phyloP scores from a whole-genome alignment of 64 coral and sea anemone genomes.

The Montipora efflorescens region DNA sequence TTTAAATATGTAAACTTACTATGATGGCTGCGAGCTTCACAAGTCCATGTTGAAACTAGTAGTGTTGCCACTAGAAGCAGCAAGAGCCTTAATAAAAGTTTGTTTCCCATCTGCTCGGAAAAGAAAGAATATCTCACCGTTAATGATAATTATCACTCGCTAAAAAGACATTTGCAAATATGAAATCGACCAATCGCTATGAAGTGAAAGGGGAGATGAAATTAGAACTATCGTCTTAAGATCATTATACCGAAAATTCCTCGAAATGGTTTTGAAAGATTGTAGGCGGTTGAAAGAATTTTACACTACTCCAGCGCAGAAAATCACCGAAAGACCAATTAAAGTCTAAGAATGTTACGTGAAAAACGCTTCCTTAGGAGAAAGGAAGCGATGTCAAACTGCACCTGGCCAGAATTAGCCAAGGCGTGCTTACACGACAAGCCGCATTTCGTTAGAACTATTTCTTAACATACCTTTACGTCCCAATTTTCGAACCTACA shows the following conservation, averaged over 20 bases:
- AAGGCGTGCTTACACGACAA: not conserved
- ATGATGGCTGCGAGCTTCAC: not conserved
- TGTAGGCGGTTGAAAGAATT: too few relatives aligned
- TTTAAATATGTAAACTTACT: not conserved
- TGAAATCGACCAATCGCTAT: not conserved
- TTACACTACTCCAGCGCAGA: too few relatives aligned
- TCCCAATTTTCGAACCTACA: not conserved
- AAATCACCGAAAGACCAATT: too few relatives aligned
- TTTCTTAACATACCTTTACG: conserved; percentile 10
- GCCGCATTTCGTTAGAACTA: too few relatives aligned
- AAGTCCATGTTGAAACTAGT: conserved; percentile 2
- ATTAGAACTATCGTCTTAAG: too few relatives aligned
- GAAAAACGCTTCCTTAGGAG: not conserved
- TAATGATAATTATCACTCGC: not conserved
- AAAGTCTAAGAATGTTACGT: not conserved
- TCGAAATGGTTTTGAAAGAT: not conserved
- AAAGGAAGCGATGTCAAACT: not conserved
- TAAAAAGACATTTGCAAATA: not conserved
- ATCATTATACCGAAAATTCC: too few relatives aligned
- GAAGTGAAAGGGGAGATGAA: not conserved
- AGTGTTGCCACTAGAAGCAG: not conserved
- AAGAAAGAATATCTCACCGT: not conserved
- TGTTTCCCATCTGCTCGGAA: not conserved
- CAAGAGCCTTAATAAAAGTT: not conserved
- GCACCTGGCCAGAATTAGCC: not conserved